Evolutionary conservation across 2,888 invertebrate species (phyloP), one percentile per base, ranked within the genome.

Genomic region (Drosophila histrio): DNA sequence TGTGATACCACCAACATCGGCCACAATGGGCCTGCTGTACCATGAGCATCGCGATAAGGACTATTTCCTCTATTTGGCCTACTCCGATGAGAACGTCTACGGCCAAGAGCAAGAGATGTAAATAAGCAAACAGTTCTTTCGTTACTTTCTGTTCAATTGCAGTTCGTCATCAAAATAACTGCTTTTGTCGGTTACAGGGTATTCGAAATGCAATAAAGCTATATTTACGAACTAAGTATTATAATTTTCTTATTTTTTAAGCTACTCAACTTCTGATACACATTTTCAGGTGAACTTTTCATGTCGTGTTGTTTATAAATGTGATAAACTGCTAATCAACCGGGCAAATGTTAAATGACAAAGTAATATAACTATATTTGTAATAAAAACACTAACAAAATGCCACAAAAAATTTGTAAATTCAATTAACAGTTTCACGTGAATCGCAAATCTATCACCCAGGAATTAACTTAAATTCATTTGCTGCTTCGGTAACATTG

Each of bases 21-120:
- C 97, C 54, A 98, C 98, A 22, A 98, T 99, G 97, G 98, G 98
- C 61, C 95, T 97, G 39, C 94, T 98, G 8, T 98, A 98, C 91
- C 97, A 98, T 95, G 99, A 99, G 92, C 98, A 99, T 91, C 98
- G 98, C 89, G 99, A 99, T 91, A 99, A 99, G 93, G 99, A 99
- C 91, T 98, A 97, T 93, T 99, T 99, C 93, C 94, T 99, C 79
- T 99, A 99, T 93, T 98, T 99, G 92, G 99, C 99, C 78, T 99
- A 99, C 94, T 98, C 98, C 85, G 99, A 99, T 92, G 99, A 99
- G 93, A 99, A 98, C 93, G 98, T 99, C 46, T 99, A 99, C 92
- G 99, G 99, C 0, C 41, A 49, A 19, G 46, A 78, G 17, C 28
- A 2, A 15, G 38, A 54, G 22, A 11, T 30, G 26, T 13, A 39